Conservation (phyloP, 2,797 vertebrate species). For the Coranthus polyacanthus region DNA sequence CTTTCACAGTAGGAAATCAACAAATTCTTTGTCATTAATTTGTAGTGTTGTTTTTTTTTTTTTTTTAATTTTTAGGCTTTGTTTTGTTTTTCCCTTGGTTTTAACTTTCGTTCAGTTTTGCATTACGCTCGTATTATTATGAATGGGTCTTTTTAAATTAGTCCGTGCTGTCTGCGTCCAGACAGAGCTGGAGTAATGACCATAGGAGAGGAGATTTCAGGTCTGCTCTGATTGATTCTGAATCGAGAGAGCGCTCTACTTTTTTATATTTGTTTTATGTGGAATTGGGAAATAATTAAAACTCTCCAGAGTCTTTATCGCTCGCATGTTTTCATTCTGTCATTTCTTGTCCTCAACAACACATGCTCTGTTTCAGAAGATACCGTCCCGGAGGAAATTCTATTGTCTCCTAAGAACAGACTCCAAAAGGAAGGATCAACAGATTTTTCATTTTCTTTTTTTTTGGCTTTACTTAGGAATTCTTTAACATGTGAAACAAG, state of each 20-base stretch:
- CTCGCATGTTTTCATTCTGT: slow-evolving; percentile 21
- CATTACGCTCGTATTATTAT: slow-evolving; percentile 52
- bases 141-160: slow-evolving; percentile 72
- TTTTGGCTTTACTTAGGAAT: too few relatives aligned
- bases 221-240: slow-evolving; percentile 39
- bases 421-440: too few relatives aligned
- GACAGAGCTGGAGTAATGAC: slow-evolving; percentile 11
- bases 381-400: too few relatives aligned
- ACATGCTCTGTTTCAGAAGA: too few relatives aligned
- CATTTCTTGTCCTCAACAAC: neutral
- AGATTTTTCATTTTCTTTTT: too few relatives aligned
- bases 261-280: slow-evolving; percentile 86
- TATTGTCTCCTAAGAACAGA: too few relatives aligned
- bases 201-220: slow-evolving; percentile 24
- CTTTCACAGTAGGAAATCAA: slow-evolving; percentile 29
- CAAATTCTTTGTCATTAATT: slow-evolving; percentile 28
- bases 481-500: too few relatives aligned
- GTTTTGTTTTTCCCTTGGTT: slow-evolving; percentile 10
- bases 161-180: slow-evolving; percentile 29
- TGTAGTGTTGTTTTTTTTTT: slow-evolving; percentile 15
- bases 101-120: slow-evolving; percentile 41
- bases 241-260: slow-evolving; percentile 67
- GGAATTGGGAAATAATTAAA: slow-evolving; percentile 78
- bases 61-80: slow-evolving; percentile 3
- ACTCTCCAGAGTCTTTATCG: slow-evolving; percentile 66